Percentiles rank a stretch among this genome's conserved stretches.
Conservation (phyloP, 2,113 vertebrate species). For the Brachypteracias leptosomus region DNA sequence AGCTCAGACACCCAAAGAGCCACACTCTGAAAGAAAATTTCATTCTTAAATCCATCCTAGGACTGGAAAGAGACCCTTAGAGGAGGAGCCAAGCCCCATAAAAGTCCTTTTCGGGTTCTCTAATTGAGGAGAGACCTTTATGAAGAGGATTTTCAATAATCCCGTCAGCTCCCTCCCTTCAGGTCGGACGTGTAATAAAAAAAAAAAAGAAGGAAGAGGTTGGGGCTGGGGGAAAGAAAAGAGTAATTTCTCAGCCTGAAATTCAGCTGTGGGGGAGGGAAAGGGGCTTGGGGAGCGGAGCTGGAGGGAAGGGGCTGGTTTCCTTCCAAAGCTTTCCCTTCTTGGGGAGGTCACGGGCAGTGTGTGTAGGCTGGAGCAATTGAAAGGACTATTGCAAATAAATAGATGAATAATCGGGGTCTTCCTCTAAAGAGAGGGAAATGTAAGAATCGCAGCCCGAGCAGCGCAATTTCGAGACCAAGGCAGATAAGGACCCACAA, state of each 20-base stretch:
- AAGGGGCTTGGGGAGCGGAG: neutral
- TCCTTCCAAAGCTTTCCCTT: neutral
- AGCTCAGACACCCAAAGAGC: neutral
- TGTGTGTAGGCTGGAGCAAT: neutral
- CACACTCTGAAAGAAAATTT: neutral
- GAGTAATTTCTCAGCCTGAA: neutral
- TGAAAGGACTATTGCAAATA: neutral
- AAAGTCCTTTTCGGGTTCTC: neutral
- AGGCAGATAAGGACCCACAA: neutral
- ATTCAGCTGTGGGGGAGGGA: slow-evolving; percentile 21
- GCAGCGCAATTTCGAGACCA: neutral
- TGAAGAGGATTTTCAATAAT: neutral
- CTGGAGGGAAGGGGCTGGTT: neutral
- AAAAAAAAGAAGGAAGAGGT: neutral
- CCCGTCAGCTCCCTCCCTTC: neutral
- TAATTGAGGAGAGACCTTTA: neutral
- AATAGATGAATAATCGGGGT: neutral
- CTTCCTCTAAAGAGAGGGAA: neutral
- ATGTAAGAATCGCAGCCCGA: neutral
- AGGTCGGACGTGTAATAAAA: neutral
- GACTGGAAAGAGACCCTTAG: neutral
- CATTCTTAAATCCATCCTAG: neutral
- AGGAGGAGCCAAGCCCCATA: neutral
- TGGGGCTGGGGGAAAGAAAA: neutral
- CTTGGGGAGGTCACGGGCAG: neutral